Conservation (phyloP, 2,113 vertebrate species). For the Mellivora capensis region DNA sequence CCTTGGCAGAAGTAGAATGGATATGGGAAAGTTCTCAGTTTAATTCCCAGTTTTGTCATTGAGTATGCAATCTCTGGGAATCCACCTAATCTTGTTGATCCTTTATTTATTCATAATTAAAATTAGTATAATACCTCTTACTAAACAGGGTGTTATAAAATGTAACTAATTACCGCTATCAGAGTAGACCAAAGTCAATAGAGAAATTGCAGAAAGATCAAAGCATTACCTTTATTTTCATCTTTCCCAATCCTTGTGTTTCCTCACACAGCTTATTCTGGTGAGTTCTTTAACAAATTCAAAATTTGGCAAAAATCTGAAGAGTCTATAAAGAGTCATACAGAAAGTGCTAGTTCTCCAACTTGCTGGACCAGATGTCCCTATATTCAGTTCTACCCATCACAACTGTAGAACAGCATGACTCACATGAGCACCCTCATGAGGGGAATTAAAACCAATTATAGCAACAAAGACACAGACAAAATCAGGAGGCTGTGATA, state of each 20-base stretch:
- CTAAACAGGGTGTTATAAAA: constrained; percentile 27
- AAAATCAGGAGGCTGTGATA: not conserved
- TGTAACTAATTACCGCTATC: not conserved
- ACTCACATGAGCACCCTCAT: not conserved
- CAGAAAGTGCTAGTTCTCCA: not conserved
- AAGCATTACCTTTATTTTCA: not conserved
- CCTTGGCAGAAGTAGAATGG: not conserved
- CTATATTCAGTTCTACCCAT: not conserved
- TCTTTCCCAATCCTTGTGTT: not conserved
- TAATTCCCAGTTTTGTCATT: constrained; percentile 29
- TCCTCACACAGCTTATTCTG: not conserved
- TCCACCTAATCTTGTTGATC: constrained; percentile 54
- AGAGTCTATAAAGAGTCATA: not conserved
- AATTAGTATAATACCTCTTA: constrained; percentile 33
- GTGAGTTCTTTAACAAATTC: not conserved
- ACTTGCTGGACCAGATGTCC: not conserved
- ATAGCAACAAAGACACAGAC: not conserved
- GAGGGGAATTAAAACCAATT: not conserved
- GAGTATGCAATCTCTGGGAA: constrained; percentile 31
- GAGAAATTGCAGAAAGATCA: not conserved
- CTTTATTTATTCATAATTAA: constrained; percentile 55
- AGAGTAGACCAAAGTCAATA: constrained; percentile 3
- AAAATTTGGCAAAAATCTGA: not conserved
- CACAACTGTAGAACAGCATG: not conserved
- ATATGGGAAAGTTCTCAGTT: not conserved